Base-by-base conservation (phyloP, 1,140 invertebrate genomes). In the Lepidurus packardi region DNA sequence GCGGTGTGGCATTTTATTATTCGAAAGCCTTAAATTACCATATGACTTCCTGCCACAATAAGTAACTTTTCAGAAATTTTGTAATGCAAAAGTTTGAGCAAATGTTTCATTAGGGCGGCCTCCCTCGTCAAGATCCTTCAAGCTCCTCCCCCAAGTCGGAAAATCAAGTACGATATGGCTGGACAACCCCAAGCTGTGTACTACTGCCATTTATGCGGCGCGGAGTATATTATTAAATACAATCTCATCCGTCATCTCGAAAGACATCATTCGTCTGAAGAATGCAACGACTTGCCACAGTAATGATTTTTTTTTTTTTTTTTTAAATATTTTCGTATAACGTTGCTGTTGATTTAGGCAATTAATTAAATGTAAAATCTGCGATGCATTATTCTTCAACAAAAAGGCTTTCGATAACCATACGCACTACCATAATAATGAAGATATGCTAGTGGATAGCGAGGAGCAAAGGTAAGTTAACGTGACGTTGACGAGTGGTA, bases 141-240 rank as follows among this genome's bases (percentile, higher is more conserved):
- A 25, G 88, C 87, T 41, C 86, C 88, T 73, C 88, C 88, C 1
- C 88, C 88, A 16, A 88, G 87, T 74, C 88, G 89, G 79, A 89
- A 89, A 82, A 89, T 89, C 24, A 86, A 86, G 81, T 82, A 88
- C 10, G 89, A 88, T 80, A 87, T 87, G 45, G 87, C 87, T 80
- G 87, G 88, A 11, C 88, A 89, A 79, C 84, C 88, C 9, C 81
- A 90, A 73, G 88, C 87, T 78, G 87, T 90, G 25, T 90, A 89
- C 79, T 91, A 90, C 83, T 91, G 90, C 81, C 87, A 90, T 81
- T 86, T 91, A 53, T 91, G 90, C 84, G 90, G 90, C 7, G 87
- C 87, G 76, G 90, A 91, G 81, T 91, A 90, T 82, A 86, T 90
- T 43, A 86, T 90, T 65, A 91, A 91, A 84, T 90, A 90, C 77